These are phyloP conservation scores for Gymnothorax reevesii DNA, from an alignment of 2,797 vertebrate genomes.

Conservation along the genomic window DNA sequence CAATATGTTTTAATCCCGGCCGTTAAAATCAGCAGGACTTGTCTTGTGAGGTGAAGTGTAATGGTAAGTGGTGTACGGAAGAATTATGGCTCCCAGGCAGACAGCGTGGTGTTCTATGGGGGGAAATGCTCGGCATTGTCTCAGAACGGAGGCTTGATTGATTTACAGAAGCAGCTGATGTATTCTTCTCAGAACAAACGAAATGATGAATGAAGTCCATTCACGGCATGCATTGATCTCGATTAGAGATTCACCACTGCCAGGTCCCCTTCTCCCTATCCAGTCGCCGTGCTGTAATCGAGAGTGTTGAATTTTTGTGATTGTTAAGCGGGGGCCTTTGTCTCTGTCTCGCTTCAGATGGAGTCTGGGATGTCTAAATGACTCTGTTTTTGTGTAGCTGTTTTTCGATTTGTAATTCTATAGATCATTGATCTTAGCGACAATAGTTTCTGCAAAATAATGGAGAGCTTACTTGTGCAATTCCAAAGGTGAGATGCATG, in stretches of 20 bases:
- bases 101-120: conserved; percentile 16
- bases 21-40: conserved; percentile 57
- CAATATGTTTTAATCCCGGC: conserved; percentile 44
- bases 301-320: background rate
- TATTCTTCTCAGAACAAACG: conserved; percentile 55
- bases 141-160: conserved; percentile 41
- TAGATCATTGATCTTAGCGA: background rate
- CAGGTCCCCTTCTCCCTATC: background rate
- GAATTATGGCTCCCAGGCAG: conserved; percentile 43
- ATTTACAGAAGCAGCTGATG: conserved; percentile 45
- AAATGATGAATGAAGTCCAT: conserved; percentile 56
- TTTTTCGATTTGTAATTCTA: background rate
- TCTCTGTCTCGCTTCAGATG: background rate
- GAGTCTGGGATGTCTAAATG: background rate
- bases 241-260: conserved; percentile 14
- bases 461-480: background rate
- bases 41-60: conserved; percentile 41
- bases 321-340: background rate
- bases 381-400: background rate
- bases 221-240: conserved; percentile 50
- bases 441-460: background rate
- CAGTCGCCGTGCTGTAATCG: background rate
- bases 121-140: conserved; percentile 37
- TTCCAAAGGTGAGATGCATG: background rate
- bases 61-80: conserved; percentile 43